Base-by-base conservation (phyloP, 2,113 vertebrate genomes). In the Arothron firmamentum region DNA sequence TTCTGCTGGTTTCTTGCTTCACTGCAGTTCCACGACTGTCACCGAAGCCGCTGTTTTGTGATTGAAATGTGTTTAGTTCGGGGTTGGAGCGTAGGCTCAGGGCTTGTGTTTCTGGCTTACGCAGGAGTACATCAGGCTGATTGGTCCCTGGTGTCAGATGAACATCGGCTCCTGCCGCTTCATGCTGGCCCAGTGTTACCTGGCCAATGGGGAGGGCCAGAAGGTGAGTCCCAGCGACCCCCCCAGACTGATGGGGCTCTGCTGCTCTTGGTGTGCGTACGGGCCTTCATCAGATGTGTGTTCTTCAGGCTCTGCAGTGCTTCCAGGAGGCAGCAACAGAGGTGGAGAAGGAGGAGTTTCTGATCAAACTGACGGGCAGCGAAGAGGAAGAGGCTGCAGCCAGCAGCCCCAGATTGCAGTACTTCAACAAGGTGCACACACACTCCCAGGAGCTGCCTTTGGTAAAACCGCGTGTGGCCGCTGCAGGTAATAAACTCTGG, bases 111-210 rank as follows among this genome's bases (percentile, higher is more conserved):
- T 52, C 16, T 21, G 69, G 2, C 60, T 10, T 50, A 9, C 56
- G 31, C 64, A 98, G 96, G 94, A 98, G 56, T 96, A 97, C 45
- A 93, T 96, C 57, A 89, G 94, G 6, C 89, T 97, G 56, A 89
- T 94, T 15, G 89, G 92, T 59, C 92, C 94, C 0, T 99, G 95
- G 95, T 98, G 96, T 86, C 95, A 97, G 9, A 91, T 94, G 62
- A 98, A 96, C 59, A 90, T 95, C 47, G 97, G 96, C 19, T 97
- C 97, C 56, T 95, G 94, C 57, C 90, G 92, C 6, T 99, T 99
- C 85, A 90, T 98, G 90, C 88, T 98, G 87, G 97, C 93, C 50
- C 91, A 94, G 10, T 97, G 94, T 80, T 95, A 97, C 83, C 91
- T 99, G 0, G 92, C 94, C 65, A 93, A 91, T 5, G 94, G 96